Base-by-base conservation (phyloP, 2,797 vertebrate species). In the Natrix natrix region DNA sequence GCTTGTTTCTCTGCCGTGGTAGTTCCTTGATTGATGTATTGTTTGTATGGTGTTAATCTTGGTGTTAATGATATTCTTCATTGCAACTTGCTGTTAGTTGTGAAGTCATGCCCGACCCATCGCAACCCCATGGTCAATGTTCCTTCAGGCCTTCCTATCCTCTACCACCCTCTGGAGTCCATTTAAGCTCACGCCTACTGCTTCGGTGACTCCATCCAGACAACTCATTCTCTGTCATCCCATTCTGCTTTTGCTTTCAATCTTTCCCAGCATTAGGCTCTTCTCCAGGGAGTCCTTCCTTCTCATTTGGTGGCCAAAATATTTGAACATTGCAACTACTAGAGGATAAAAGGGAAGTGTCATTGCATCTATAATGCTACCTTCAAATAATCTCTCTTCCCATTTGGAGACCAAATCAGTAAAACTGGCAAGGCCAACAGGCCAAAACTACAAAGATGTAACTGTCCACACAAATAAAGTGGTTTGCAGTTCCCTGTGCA, bases 391-490 rank as follows among this genome's bases (percentile, higher is more conserved):
- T 91, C 20, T 92, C 59, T 55, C 57, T 63, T 28, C 5, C 8
- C 32, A 91, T 83, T 93, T 91, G 54, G 91, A 92, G 94, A 92
- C 4, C 56, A 92, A 94, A 86, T 2, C 48, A 92, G 86, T 87
- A 60, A 12, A 54, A 48, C 1, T 17, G 90, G 28, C 48, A 78
- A 43, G 59, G 37, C 37, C 89, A 94, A 4, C 52, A 93, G 54
- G 54, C n/a, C 89, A 86, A 0, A 32, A 26, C 60, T 91, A 11
- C 89, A 69, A 93, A 94, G 0, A 17, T 14, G 66, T 2, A 14
- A 20, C 37, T 91, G 22, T 0, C 13, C 59, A 13, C 1, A 61
- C 10, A 32, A 83, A 28, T 16, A 10, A 26, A 88, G 89, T 48
- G 28, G 93, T 1, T 5, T 52, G 0, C 22, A 86, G n/a, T 94